phyloP scores from a whole-genome alignment of 37 sponge, comb jelly and placozoan genomes.

The Theonella swinhoei region DNA sequence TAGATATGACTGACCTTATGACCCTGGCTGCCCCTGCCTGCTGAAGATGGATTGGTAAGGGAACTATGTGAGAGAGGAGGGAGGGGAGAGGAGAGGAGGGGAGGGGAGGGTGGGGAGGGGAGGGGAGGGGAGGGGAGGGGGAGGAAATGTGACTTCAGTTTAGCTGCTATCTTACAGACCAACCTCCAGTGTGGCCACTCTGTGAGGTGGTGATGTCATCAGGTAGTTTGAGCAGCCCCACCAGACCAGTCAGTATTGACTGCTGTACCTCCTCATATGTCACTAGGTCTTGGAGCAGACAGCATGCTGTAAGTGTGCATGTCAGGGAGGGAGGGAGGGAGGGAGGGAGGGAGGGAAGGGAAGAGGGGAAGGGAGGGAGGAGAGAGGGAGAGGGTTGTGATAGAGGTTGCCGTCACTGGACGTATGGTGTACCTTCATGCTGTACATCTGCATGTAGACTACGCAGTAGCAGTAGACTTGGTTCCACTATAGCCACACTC shows the following conservation, averaged over 20 bases:
- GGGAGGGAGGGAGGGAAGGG: background rate
- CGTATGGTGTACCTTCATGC: conserved; percentile 90
- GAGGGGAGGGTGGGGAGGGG: no score
- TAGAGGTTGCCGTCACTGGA: background rate
- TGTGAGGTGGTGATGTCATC: no score
- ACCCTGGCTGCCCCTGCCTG: conserved; percentile 80
- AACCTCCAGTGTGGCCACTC: no score
- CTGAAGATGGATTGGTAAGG: conserved; percentile 73
- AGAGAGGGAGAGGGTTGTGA: background rate
- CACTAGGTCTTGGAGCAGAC: conserved; percentile 70
- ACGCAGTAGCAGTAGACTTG: conserved; percentile 77
- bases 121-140: no score
- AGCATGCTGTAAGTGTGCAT: conserved; percentile 43
- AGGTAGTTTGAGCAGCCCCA: conserved; percentile 69
- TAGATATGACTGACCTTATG: conserved; percentile 31
- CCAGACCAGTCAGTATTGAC: conserved; percentile 77
- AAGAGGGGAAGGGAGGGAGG: background rate
- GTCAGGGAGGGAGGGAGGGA: conserved; percentile 2
- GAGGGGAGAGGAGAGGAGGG: no score
- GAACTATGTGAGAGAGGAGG: conserved; percentile 62
- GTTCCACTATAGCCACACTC: conserved; percentile 87
- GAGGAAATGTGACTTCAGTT: background rate
- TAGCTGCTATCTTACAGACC: background rate
- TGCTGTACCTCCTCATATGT: conserved; percentile 82
- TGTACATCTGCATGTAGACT: conserved; percentile 89